Evolutionary conservation across 1,140 invertebrate species (phyloP).

Genomic region (Phenacoccus solenopsis): DNA sequence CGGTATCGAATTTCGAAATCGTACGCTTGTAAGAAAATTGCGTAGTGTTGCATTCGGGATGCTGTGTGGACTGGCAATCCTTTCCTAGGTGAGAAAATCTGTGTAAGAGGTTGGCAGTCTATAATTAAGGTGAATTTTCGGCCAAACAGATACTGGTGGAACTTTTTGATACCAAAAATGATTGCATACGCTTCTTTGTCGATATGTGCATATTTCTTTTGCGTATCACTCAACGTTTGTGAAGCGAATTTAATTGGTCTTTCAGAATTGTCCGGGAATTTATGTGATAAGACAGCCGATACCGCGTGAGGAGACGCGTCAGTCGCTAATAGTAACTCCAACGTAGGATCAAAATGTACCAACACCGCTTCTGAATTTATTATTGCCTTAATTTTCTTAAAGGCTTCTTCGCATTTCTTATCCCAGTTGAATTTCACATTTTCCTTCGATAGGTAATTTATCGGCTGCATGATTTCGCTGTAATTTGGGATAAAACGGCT

Average conservation of each 20-base stretch:
- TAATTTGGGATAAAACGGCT: constrained; percentile 15
- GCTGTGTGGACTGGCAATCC: constrained; percentile 27
- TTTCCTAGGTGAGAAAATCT: constrained; percentile 33
- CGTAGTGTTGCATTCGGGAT: too few relatives aligned
- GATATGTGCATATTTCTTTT: constrained; percentile 34
- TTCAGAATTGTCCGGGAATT: too few relatives aligned
- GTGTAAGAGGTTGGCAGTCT: constrained; percentile 38
- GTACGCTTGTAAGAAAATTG: too few relatives aligned
- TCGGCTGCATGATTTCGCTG: neutral
- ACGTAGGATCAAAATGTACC: constrained; percentile 25
- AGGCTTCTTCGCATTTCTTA: constrained; percentile 27
- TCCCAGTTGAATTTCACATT: constrained; percentile 11
- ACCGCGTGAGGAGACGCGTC: too few relatives aligned
- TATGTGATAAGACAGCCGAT: too few relatives aligned
- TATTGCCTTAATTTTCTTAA: constrained; percentile 33
- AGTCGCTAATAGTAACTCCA: constrained; percentile 25
- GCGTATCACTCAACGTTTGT: constrained; percentile 24
- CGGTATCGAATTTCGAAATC: constrained; percentile 27
- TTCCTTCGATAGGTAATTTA: constrained; percentile 14
- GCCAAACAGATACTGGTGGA: constrained; percentile 37
- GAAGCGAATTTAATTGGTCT: too few relatives aligned
- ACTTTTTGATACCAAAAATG: constrained; percentile 36
- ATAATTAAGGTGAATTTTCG: constrained; percentile 34
- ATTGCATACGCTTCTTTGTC: constrained; percentile 38
- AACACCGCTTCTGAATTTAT: constrained; percentile 23